Evolutionary conservation across 2,113 vertebrate species (phyloP).

Genomic region (Hyaena hyaena): DNA sequence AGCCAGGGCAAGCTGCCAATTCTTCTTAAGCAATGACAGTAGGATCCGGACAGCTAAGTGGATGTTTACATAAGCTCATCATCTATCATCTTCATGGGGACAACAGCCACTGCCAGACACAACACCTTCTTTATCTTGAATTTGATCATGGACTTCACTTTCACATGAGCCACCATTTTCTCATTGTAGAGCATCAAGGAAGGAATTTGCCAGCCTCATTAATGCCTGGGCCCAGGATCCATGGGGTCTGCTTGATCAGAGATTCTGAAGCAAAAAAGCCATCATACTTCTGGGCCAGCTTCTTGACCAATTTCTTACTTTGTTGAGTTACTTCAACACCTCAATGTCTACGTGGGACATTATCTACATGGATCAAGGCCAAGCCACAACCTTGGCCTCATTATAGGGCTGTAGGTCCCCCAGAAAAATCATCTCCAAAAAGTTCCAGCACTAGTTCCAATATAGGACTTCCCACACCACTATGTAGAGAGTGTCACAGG

Average conservation of each 20-base stretch:
- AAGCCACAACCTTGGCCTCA: not conserved
- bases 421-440: not conserved
- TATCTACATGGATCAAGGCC: not conserved
- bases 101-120: too few relatives aligned
- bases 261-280: not conserved
- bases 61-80: too few relatives aligned
- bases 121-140: too few relatives aligned
- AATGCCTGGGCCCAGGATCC: not conserved
- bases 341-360: not conserved
- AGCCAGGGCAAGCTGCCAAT: too few relatives aligned
- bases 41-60: too few relatives aligned
- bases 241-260: not conserved
- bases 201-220: too few relatives aligned
- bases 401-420: not conserved
- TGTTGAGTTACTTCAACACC: not conserved
- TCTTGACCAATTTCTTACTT: not conserved
- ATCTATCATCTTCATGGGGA: too few relatives aligned
- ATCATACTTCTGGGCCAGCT: not conserved
- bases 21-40: too few relatives aligned
- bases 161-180: too few relatives aligned
- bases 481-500: not conserved
- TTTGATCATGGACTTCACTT: too few relatives aligned
- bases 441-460: not conserved
- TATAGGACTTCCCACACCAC: not conserved
- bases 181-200: too few relatives aligned